Base-by-base conservation (phyloP, 2,797 vertebrate species). In the Spea hammondii region DNA sequence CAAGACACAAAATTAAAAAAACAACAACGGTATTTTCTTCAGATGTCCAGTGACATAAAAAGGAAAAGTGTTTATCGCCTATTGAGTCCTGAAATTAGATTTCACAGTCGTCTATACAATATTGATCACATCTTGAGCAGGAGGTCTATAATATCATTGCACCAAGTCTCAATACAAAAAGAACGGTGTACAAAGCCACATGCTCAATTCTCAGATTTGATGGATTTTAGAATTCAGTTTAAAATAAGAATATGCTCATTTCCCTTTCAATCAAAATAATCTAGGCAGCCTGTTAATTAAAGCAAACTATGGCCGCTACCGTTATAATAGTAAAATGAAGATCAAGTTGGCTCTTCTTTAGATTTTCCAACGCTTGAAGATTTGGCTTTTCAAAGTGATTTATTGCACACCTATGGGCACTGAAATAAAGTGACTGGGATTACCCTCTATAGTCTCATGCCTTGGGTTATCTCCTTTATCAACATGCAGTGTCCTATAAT, bases 41-140 rank as follows among this genome's bases (percentile, higher is more conserved):
- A 13, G 64, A 49, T 70, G 65, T 77, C 62, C 74, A 17, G 53
- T 57, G 45, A 77, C 49, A 12, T 65, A 49, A 13, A 57, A 77
- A 74, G 69, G 57, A 74, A 53, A 14, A 77, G 57, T 78, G 59
- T 82, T 74, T 74, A 82, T 82, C 65, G 67, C 80, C 80, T 69
- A 78, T 82, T 77, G 80, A 74, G 80, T 57, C 70, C 17, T 78
- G 75, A 78, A 82, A 82, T 82, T 73, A 82, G 66, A 82, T 82
- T 82, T 82, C 75, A 78, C 80, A 82, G 80, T 59, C 67, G 57
- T 77, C 70, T 64, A 64, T 82, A 72, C 12, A 78, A 72, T 71
- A 78, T 67, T 77, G 79, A 81, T 82, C 70, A 82, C 69, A 77
- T 82, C 51, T 73, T 82, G 70, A 72, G 79, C 79, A 77, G 79